Conservation (phyloP, 2,888 invertebrate genomes). For the Drosophila incognita region DNA sequence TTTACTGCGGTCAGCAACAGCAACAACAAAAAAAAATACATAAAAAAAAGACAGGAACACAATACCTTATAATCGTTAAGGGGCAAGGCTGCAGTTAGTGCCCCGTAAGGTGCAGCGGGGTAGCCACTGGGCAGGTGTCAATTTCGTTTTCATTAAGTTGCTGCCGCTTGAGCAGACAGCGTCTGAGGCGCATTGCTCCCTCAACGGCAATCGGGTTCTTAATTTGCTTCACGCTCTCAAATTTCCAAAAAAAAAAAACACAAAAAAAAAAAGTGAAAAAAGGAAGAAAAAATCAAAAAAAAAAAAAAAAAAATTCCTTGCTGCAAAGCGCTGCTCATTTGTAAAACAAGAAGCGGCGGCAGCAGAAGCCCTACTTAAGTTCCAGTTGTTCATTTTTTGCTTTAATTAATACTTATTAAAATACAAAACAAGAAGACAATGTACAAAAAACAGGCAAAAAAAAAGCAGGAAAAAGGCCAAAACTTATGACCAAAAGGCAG, state of each 20-base stretch:
- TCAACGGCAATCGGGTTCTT: slow-evolving; percentile 57
- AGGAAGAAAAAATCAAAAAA: slow-evolving; percentile 6
- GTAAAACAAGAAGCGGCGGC: slow-evolving; percentile 65
- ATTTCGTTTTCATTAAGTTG: slow-evolving; percentile 80
- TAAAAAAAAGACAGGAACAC: slow-evolving; percentile 26
- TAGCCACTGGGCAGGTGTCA: slow-evolving; percentile 64
- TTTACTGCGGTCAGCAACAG: slow-evolving; percentile 70
- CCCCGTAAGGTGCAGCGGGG: neutral
- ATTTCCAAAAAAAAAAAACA: slow-evolving; percentile 46
- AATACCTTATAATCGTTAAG: slow-evolving; percentile 30
- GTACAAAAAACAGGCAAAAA: slow-evolving; percentile 17
- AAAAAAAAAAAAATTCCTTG: slow-evolving; percentile 10
- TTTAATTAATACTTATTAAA: slow-evolving; percentile 74
- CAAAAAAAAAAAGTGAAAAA: slow-evolving; percentile 2
- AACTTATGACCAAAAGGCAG: slow-evolving; percentile 35
- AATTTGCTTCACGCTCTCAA: slow-evolving; percentile 69
- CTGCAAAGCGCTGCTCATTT: slow-evolving; percentile 61
- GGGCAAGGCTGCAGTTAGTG: slow-evolving; percentile 1
- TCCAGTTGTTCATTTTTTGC: slow-evolving; percentile 71
- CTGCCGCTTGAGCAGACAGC: slow-evolving; percentile 72
- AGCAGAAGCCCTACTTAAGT: slow-evolving; percentile 69
- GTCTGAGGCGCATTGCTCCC: slow-evolving; percentile 30
- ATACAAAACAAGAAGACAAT: slow-evolving; percentile 10
- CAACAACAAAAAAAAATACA: neutral
- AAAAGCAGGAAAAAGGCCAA: slow-evolving; percentile 9